Percentiles rank a stretch among this genome's conserved stretches.
These are phyloP conservation scores for Cottus gobio DNA, from an alignment of 2,113 vertebrate species.

Conservation along the genomic window DNA sequence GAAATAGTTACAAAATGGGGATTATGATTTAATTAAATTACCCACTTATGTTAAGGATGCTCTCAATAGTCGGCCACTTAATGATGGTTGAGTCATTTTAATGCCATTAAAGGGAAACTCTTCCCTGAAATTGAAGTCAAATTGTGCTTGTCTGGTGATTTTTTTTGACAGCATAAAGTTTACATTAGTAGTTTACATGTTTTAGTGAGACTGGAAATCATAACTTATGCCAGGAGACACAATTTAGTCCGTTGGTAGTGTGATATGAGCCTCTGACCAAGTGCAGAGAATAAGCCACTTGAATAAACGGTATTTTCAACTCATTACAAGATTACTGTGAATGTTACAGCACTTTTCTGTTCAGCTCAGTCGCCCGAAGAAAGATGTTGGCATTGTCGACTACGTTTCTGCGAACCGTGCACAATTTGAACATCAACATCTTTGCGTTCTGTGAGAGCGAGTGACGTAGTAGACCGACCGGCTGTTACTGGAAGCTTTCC, in stretches of 20 bases:
- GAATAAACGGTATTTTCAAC: not conserved
- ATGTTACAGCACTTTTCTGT: not conserved
- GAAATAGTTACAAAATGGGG: not conserved
- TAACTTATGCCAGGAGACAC: not conserved
- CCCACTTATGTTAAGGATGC: not conserved
- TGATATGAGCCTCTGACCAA: not conserved
- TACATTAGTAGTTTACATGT: not conserved
- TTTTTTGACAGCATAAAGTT: not conserved
- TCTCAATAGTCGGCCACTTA: not conserved
- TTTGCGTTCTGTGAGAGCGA: too few relatives aligned
- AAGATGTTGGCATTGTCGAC: too few relatives aligned
- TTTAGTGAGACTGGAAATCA: not conserved
- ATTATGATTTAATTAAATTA: slow-evolving; percentile 8
- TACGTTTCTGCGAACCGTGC: too few relatives aligned
- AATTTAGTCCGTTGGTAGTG: not conserved
- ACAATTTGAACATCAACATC: too few relatives aligned
- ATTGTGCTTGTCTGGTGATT: not conserved
- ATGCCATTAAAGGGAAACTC: not conserved
- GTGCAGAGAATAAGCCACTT: not conserved
- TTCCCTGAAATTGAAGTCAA: not conserved
- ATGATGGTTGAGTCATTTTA: not conserved
- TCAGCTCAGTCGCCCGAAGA: too few relatives aligned
- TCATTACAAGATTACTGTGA: not conserved
- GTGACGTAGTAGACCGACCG: too few relatives aligned
- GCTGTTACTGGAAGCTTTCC: too few relatives aligned